These are phyloP conservation scores for Fulica atra DNA, from an alignment of 2,113 vertebrate species.

Conservation along the genomic window DNA sequence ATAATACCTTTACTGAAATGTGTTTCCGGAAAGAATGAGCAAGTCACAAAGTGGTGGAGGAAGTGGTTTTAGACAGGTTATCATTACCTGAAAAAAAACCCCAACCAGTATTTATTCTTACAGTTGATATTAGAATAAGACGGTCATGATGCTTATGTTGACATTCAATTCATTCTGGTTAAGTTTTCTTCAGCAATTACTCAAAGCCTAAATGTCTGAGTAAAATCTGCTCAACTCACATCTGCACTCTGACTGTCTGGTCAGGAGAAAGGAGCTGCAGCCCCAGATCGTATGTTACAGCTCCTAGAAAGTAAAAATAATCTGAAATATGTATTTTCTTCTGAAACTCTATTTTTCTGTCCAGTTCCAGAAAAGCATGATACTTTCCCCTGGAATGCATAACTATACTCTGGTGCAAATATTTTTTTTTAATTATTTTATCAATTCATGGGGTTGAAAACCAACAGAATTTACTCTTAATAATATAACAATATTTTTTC, in stretches of 20 bases:
- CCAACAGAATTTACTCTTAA: neutral
- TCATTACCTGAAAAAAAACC: neutral
- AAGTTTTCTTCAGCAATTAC: neutral
- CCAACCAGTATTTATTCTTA: neutral
- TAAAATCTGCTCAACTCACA: neutral
- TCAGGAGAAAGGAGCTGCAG: neutral
- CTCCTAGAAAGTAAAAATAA: neutral
- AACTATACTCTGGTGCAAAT: neutral
- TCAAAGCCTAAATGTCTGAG: neutral
- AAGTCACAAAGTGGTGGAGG: neutral
- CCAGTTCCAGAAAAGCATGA: neutral
- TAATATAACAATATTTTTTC: neutral
- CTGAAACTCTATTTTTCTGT: neutral
- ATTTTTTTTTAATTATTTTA: neutral
- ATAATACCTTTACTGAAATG: neutral
- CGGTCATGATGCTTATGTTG: neutral
- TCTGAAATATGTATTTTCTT: neutral
- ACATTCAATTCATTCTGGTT: neutral
- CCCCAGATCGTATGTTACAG: neutral
- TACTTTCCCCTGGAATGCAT: neutral
- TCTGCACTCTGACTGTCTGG: neutral
- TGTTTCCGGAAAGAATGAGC: neutral
- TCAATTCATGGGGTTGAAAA: neutral
- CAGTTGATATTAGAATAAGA: neutral
- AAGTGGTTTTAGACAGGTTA: slow-evolving; percentile 7